Evolutionary conservation across 37 sponge, comb jelly and placozoan genomes (phyloP).

Genomic region (Aplysina aerophoba): DNA sequence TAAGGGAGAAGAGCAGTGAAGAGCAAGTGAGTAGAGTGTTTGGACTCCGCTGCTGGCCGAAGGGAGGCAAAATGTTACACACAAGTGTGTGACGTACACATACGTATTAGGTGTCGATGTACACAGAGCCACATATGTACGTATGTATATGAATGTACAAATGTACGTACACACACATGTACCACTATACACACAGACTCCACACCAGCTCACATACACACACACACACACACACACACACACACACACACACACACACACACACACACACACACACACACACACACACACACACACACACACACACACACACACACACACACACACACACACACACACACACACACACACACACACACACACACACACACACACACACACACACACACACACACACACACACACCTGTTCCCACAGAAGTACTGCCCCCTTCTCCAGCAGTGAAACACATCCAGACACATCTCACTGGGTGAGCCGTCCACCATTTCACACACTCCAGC

Average conservation of each 20-base stretch:
- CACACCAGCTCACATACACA: background rate
- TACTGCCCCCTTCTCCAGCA: slow-evolving; percentile 32
- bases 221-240: slow-evolving; percentile 27
- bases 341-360: slow-evolving; percentile 6
- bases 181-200: no score
- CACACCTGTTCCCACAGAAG: slow-evolving; percentile 1
- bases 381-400: no score
- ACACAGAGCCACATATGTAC: no score
- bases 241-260: slow-evolving; percentile 28
- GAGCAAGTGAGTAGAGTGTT: no score
- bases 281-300: slow-evolving; percentile 12
- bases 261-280: background rate
- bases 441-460: slow-evolving; percentile 16
- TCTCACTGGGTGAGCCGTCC: background rate
- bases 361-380: no score
- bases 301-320: slow-evolving; percentile 30
- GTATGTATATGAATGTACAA: background rate
- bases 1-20: background rate
- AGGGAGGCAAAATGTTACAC: no score
- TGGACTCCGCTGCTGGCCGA: no score
- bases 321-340: slow-evolving; percentile 24
- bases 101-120: no score
- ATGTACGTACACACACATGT: background rate
- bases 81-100: no score
- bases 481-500: background rate